Base-by-base conservation (phyloP, 2,797 vertebrate genomes). In the Acrocephalus scirpaceus region DNA sequence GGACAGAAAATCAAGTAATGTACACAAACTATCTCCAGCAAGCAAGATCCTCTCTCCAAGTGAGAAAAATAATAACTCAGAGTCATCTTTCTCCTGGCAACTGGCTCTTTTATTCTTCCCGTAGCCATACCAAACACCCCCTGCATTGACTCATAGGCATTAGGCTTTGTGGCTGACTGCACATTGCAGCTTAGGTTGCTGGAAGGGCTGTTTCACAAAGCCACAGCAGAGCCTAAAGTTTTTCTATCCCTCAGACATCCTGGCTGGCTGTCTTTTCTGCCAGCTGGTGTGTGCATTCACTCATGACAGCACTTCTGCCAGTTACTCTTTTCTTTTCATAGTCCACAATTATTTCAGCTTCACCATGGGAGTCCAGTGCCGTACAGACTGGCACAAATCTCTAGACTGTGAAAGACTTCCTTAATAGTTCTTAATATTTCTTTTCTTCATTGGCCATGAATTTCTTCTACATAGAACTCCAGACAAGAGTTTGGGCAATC, bases 201-300 rank as follows among this genome's bases (percentile, higher is more conserved):
- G 91, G 91, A 92, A 95, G 72, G 26, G 72, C 27, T 88, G 60
- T 71, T 93, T 85, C 81, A 91, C 40, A 79, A 92, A 95, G 81
- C 94, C 91, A 83, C 87, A 87, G 85, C 20, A 34, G 57, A 86
- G 75, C 45, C 72, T 45, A 3, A 85, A 73, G 87, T 67, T 10
- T 4, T 70, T 58, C 50, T 36, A 8, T 53, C 61, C 78, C 42
- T 72, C 67, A 87, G 71, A 87, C 32, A 22, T 38, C 40, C 91
- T 82, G 81, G 84, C 66, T 32, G 23, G 1, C 44, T 89, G 74
- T 61, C 77, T 73, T 36, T 76, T 23, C 64, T n/a, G 71, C 81
- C 51, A 69, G 64, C 25, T 50, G 27, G 22, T 34, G 48, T 48
- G 60, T 51, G 80, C 44, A 5, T 60, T 85, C 48, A 42, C n/a